These are phyloP conservation scores for Ophiodon elongatus DNA, from an alignment of 2,113 vertebrate species.

Conservation along the genomic window DNA sequence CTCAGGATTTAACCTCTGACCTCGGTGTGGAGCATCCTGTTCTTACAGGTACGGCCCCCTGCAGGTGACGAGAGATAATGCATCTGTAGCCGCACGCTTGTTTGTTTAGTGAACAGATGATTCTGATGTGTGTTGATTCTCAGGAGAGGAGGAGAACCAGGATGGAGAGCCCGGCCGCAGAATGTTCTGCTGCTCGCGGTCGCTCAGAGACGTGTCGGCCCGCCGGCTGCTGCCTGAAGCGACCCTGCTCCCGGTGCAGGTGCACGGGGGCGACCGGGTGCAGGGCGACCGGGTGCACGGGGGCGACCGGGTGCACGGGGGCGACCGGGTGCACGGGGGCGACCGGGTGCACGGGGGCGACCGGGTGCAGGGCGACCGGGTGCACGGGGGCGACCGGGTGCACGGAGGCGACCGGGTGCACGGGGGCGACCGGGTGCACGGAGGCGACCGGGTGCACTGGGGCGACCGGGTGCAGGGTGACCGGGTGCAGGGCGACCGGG, in stretches of 20 bases:
- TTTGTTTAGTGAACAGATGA: too few relatives aligned
- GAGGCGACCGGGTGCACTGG: too few relatives aligned
- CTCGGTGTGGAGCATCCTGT: neutral
- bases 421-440: constrained; percentile 41
- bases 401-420: too few relatives aligned
- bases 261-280: constrained; percentile 58
- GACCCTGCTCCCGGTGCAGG: constrained; percentile 56
- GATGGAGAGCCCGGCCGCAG: neutral
- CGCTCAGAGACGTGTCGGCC: constrained; percentile 2
- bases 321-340: too few relatives aligned
- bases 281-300: constrained; percentile 70
- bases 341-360: constrained; percentile 57
- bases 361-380: constrained; percentile 66
- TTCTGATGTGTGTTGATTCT: neutral
- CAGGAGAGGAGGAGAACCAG: constrained; percentile 27
- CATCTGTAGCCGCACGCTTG: too few relatives aligned
- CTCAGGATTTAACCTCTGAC: constrained; percentile 23
- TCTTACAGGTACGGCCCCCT: too few relatives aligned
- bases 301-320: constrained; percentile 49
- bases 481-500: constrained; percentile 67
- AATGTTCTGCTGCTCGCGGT: constrained; percentile 1
- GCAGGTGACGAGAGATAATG: too few relatives aligned
- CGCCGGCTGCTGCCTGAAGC: constrained; percentile 21
- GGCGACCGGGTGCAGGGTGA: constrained; percentile 66
- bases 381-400: constrained; percentile 35